These are phyloP conservation scores for Zoroaster sp. DNA, from an alignment of 53 echinoderm and acorn worm genomes.

Conservation along the genomic window DNA sequence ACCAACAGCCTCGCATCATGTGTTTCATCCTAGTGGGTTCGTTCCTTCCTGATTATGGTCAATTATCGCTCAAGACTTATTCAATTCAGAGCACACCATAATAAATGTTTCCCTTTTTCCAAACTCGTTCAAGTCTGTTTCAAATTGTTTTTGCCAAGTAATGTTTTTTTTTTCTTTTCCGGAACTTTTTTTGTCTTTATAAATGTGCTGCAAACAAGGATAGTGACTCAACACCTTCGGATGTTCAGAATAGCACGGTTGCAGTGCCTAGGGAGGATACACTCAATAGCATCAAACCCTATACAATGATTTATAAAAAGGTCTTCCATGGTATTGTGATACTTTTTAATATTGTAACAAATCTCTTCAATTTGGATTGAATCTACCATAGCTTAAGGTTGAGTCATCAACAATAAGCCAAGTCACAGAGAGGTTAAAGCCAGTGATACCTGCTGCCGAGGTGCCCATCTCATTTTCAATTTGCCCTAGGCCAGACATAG, in stretches of 20 bases:
- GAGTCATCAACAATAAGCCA: neutral
- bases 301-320: neutral
- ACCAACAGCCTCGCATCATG: slow-evolving; percentile 8
- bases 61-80: neutral
- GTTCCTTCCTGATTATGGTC: slow-evolving; percentile 41
- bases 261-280: neutral
- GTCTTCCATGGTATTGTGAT: neutral
- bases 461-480: too few species aligned
- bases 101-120: slow-evolving; percentile 10
- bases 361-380: slow-evolving; percentile 1
- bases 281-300: neutral
- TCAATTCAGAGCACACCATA: neutral
- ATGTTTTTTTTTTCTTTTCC: slow-evolving; percentile 17
- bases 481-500: neutral
- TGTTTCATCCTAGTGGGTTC: neutral
- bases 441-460: neutral
- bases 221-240: slow-evolving; percentile 5
- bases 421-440: neutral
- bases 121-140: slow-evolving; percentile 14
- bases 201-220: neutral
- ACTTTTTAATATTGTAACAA: neutral
- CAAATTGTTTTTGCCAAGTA: slow-evolving; percentile 46
- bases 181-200: neutral
- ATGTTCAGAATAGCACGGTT: neutral
- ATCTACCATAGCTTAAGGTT: neutral